Percentiles rank a stretch among this genome's conserved stretches.
These are phyloP conservation scores for Lottia gigantea DNA, from an alignment of 2,888 invertebrate species.

Conservation along the genomic window DNA sequence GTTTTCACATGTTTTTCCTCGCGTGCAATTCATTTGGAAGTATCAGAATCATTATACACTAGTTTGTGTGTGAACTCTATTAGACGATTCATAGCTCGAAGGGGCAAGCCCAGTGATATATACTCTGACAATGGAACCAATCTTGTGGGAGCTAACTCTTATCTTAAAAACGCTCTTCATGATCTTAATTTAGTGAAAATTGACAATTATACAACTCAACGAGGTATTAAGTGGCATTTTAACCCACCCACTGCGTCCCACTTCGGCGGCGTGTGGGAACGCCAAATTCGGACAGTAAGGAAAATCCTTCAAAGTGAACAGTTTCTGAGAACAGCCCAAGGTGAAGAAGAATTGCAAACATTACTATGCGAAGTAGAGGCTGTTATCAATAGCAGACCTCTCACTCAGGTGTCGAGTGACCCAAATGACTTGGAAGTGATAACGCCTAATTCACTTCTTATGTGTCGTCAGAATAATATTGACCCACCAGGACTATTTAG, in stretches of 20 bases:
- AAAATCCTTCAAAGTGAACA: slow-evolving; percentile 11
- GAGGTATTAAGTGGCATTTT: slow-evolving; percentile 12
- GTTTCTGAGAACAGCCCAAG: slow-evolving; percentile 7
- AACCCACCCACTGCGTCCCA: slow-evolving; percentile 21
- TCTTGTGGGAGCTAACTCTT: slow-evolving; percentile 22
- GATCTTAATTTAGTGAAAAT: slow-evolving; percentile 18
- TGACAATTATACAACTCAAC: slow-evolving; percentile 15
- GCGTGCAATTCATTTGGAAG: slow-evolving; percentile 30
- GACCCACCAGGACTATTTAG: no score
- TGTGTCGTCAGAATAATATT: no score
- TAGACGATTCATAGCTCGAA: slow-evolving; percentile 11
- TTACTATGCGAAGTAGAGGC: no score
- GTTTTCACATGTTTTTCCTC: slow-evolving; percentile 29
- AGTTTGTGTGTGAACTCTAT: slow-evolving; percentile 22
- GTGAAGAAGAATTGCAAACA: no score
- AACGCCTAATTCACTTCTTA: no score
- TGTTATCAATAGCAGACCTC: no score
- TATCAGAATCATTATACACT: slow-evolving; percentile 25
- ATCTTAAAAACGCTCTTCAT: slow-evolving; percentile 14
- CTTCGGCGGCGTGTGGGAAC: slow-evolving; percentile 21
- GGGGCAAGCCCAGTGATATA: slow-evolving; percentile 19
- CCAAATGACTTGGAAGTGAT: no score
- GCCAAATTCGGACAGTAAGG: slow-evolving; percentile 15
- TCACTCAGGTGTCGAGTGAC: no score
- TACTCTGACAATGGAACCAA: slow-evolving; percentile 27